phyloP scores from a whole-genome alignment of 2,797 vertebrate species.

The Tokudaia tokunoshimensis region DNA sequence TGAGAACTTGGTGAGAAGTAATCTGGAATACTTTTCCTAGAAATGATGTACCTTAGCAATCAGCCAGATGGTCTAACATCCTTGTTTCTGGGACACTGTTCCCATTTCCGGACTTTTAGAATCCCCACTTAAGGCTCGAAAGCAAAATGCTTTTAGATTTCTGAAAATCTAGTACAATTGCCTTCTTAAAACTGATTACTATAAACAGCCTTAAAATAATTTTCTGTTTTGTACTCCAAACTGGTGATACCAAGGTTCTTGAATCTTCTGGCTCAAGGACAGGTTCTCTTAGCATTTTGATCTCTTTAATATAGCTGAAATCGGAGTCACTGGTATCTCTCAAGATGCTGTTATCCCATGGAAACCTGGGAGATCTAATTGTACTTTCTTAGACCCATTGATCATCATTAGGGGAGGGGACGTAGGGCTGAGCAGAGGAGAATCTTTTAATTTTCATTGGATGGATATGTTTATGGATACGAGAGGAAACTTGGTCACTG shows the following conservation, averaged over 20 bases:
- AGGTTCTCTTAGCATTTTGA: background rate
- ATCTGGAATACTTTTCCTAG: background rate
- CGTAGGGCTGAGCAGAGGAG: background rate
- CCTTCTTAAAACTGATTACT: background rate
- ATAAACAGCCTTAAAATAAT: background rate
- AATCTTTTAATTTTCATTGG: background rate
- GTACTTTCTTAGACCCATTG: background rate
- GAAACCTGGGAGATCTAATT: background rate
- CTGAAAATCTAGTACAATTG: background rate
- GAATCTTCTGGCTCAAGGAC: background rate
- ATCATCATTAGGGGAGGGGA: background rate
- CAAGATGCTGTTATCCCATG: fast-evolving
- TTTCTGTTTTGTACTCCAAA: background rate
- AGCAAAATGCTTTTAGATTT: background rate
- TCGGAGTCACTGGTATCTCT: background rate
- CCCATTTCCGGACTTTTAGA: background rate
- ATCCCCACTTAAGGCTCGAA: background rate
- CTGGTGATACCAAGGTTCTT: background rate
- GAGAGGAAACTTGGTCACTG: background rate
- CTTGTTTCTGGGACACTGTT: background rate
- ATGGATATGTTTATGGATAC: background rate
- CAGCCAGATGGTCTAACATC: background rate
- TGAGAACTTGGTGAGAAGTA: background rate
- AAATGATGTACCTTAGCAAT: background rate
- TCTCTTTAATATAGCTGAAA: background rate